Evolutionary conservation across 2,113 vertebrate species (phyloP), one percentile per base, ranked within the genome.

Genomic region (Propithecus coquereli): DNA sequence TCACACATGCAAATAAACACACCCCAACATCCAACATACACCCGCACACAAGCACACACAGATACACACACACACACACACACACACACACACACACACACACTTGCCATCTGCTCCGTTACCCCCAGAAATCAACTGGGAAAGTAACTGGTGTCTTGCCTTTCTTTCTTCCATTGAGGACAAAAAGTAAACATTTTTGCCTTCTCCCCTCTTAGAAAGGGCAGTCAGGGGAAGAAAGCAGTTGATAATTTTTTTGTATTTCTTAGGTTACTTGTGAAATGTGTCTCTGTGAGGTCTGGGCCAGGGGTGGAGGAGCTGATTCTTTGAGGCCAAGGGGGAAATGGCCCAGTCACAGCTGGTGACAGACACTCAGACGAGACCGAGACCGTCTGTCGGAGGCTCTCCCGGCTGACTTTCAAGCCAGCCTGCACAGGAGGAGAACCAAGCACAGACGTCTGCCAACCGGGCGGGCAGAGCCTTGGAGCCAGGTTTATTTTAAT

Each of bases 401-500:
- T 80, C 80, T 88, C 52, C 59, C 25, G 3, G 40, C 23, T 83
- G 76, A 57, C 76, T 34, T 76, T 32, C n/a, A 47, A 65, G 37
- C 37, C 52, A 66, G 52, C 65, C 54, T 37, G 32, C 50, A 37
- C 12, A 74, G 63, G 40, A 65, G 13, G n/a, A 37, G 13, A 80
- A 66, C 34, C 54, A 95, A 32, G 20, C 63, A 54, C 4, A 70
- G 88, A 63, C 17, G 11, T 63, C 57, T 84, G 84, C 77, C 95
- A 94, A 23, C 61, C 63, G 81, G 32, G 66, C 73, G 40, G 40
- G 7, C 45, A 77, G 34, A 16, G 20, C 87, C 84, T 90, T 11
- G 9, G 73, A 73, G 40, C 59, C 68, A 80, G 32, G 81, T 74
- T 97, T 95, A 73, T 92, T 91, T 97, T 94, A 93, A 88, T 93